Conservation (phyloP, 1,140 invertebrate genomes). For the Sinella curviseta region DNA sequence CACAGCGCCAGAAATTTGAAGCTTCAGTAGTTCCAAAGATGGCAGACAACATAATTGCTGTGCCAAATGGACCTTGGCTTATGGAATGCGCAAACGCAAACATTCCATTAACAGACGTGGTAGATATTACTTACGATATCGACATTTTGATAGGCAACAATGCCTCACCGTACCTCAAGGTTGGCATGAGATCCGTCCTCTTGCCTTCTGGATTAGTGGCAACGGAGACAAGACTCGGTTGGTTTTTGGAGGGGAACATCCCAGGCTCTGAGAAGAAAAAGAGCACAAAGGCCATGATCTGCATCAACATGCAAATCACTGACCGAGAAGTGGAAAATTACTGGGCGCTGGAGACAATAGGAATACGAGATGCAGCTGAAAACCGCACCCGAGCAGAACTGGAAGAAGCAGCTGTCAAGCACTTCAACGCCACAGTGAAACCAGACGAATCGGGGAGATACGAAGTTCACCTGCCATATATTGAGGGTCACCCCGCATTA, state of each 20-base stretch:
- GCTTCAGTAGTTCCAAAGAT: neutral
- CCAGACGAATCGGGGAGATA: neutral
- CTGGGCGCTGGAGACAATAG: neutral
- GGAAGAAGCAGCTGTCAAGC: neutral
- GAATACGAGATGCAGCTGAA: neutral
- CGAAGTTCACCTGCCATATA: slow-evolving; percentile 36
- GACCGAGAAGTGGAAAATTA: neutral
- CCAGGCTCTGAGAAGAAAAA: neutral
- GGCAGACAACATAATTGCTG: neutral
- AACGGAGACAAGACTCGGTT: neutral
- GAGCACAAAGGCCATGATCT: neutral
- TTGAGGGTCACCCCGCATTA: slow-evolving; percentile 20
- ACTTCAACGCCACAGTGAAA: neutral
- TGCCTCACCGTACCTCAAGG: neutral
- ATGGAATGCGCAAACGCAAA: neutral
- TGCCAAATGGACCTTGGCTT: neutral
- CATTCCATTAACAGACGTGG: neutral
- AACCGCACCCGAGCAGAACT: neutral
- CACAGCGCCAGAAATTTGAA: neutral
- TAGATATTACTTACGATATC: neutral
- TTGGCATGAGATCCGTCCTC: neutral
- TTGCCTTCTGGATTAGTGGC: neutral
- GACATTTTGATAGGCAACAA: neutral
- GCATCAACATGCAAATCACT: neutral
- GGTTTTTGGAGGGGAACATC: neutral